These are phyloP conservation scores for Lasius platythorax DNA, from an alignment of 2,888 invertebrate genomes.

Conservation along the genomic window DNA sequence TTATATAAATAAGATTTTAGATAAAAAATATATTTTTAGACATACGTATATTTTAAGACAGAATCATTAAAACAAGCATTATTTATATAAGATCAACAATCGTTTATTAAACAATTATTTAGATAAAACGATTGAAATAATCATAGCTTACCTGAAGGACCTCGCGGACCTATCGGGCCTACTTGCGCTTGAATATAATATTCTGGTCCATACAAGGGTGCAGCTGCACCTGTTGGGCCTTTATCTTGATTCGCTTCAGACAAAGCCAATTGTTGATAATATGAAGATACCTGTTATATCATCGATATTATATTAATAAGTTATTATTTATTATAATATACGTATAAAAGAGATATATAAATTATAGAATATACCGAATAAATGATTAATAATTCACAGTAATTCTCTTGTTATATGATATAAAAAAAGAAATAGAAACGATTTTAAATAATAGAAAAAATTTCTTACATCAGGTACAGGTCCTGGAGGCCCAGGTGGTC, in stretches of 20 bases:
- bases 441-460: slow-evolving; percentile 19
- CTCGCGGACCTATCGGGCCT: slow-evolving; percentile 93
- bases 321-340: not conserved
- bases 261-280: slow-evolving; percentile 92
- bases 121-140: not conserved
- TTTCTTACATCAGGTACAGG: slow-evolving; percentile 89
- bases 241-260: slow-evolving; percentile 92
- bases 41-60: not conserved
- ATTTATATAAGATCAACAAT: not conserved
- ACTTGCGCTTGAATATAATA: slow-evolving; percentile 93
- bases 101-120: slow-evolving; percentile 8
- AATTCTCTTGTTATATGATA: not conserved
- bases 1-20: not conserved
- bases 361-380: not conserved
- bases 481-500: slow-evolving; percentile 90
- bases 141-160: slow-evolving; percentile 89
- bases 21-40: not conserved
- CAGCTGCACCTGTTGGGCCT: slow-evolving; percentile 88
- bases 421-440: not conserved
- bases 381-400: slow-evolving; percentile 14
- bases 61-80: not conserved
- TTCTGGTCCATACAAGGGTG: slow-evolving; percentile 87
- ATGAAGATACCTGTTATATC: slow-evolving; percentile 88
- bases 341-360: not conserved
- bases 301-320: slow-evolving; percentile 17